Evolutionary conservation across 2,113 vertebrate genomes (phyloP), one percentile per base, ranked within the genome.

Genomic region (Plecotus auritus): DNA sequence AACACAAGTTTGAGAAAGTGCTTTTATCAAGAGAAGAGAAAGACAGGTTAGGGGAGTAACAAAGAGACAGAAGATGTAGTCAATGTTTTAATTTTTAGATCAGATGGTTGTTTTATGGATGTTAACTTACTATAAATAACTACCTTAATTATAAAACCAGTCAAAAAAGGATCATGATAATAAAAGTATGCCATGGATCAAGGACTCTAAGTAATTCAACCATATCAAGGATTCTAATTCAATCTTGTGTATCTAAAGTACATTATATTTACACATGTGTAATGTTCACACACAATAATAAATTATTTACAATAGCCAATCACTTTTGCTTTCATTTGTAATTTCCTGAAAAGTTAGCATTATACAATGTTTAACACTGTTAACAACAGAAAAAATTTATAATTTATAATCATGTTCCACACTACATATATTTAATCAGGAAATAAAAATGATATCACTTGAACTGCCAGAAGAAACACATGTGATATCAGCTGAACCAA

Each of bases 271-370:
- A 35, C 30, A 2, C 30, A 32, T 64, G 82, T 30, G 3, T 59
- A 73, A 72, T 37, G 13, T 45, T 90, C 11, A 61, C 37, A 61
- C 37, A 40, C 5, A 92, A 42, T 51, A 93, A 73, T 28, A 87
- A 28, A 70, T 81, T 70, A 87, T 66, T 45, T 85, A 95, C 2
- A 84, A 37, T 35, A 87, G 12, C 56, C 87, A 28, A 83, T 3
- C 51, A 82, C 5, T 67, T 88, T 70, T 40, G 18, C n/a, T 90
- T 92, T 92, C n/a, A 95, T 37, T 90, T 92, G 5, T 51, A 87
- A 49, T 51, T 72, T 90, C 56, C 37, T 90, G n/a, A 90, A 92
- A 90, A 87, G 32, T 87, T 73, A 74, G 45, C 54, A 47, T 67
- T 54, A 32, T 18, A 56, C 9, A 88, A 49, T 49, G 3, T 49